A percentile compares a stretch with the other conserved stretches of the same genome.
Evolutionary conservation across 2,113 vertebrate genomes (phyloP).

Genomic region (Sylvilagus bachmani): DNA sequence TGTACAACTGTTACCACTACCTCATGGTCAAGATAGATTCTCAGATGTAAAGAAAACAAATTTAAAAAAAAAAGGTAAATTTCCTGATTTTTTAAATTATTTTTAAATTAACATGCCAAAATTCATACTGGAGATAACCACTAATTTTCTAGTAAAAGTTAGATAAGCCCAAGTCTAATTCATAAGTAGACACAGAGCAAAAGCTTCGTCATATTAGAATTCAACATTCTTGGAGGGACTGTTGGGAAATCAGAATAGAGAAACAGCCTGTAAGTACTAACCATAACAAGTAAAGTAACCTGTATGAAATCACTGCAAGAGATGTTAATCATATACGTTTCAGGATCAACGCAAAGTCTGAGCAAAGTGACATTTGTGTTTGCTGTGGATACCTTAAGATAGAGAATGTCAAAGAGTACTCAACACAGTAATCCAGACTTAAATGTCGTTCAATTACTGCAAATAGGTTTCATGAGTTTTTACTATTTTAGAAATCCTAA

Average conservation of each 20-base stretch:
- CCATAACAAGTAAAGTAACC: too few relatives aligned
- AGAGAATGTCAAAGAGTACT: too few relatives aligned
- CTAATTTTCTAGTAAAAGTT: slow-evolving; percentile 30
- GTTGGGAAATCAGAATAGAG: neutral
- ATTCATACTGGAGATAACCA: neutral
- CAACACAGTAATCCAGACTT: neutral
- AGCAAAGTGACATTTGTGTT: neutral
- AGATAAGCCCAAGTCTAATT: slow-evolving; percentile 15
- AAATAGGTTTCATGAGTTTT: neutral
- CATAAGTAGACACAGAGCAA: neutral
- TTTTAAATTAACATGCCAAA: slow-evolving; percentile 22
- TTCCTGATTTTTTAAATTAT: neutral
- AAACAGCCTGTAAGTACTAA: neutral
- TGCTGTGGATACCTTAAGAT: neutral
- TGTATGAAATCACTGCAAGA: too few relatives aligned
- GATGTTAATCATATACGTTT: neutral
- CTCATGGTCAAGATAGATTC: neutral
- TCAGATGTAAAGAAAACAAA: slow-evolving; percentile 38
- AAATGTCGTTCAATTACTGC: neutral
- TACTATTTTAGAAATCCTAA: slow-evolving; percentile 24
- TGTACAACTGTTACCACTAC: neutral
- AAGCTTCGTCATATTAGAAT: neutral
- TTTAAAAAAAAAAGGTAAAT: neutral
- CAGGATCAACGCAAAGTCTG: neutral
- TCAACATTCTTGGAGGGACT: neutral